Evolutionary conservation across 1,140 invertebrate genomes (phyloP), one percentile per base, ranked within the genome.

Genomic region (Leptoteleia sp.): DNA sequence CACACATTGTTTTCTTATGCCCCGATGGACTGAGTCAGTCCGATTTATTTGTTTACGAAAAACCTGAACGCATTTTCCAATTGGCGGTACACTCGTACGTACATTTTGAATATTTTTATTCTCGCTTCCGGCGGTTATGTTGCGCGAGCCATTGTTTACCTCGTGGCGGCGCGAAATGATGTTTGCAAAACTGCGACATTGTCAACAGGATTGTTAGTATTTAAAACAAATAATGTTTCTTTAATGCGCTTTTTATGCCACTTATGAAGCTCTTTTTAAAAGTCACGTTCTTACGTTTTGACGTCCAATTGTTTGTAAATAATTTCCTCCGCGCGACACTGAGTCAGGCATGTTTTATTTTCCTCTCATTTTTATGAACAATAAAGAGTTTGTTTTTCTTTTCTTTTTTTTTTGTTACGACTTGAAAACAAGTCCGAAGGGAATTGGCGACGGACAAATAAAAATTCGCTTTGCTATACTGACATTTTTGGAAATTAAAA

Each of bases 261-360:
- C 38, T 73, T 38, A 35, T 22, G 12, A 3, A 54, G 38, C 22
- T 61, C 47, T 43, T 67, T 55, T 61, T n/a, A 52, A 52, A 62
- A 76, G 62, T 76, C 72, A 76, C 72, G 72, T 68, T 68, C 29
- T 17, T 59, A 11, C 27, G 37, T 25, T 25, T 57, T 9, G 8
- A 38, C 47, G 52, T 25, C 9, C 42, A 37, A 27, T 65, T 65
- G 52, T 75, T 65, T 75, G 43, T 52, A 42, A 65, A 55, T 25
- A 8, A 47, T 55, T 22, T 22, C 22, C 22, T 50, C 61, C 1
- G 12, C 11, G 38, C 22, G 11, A 31, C 31, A 22, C 8, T 50
- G 43, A 70, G 64, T 25, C 22, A 25, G 22, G 22, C 22, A 6
- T 6, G 22, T 3, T 25, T 25, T 25, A 25, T 6, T 3, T 25